Evolutionary conservation across 2,888 invertebrate species (phyloP), one percentile per base, ranked within the genome.

Genomic region (Dynastes tityus): DNA sequence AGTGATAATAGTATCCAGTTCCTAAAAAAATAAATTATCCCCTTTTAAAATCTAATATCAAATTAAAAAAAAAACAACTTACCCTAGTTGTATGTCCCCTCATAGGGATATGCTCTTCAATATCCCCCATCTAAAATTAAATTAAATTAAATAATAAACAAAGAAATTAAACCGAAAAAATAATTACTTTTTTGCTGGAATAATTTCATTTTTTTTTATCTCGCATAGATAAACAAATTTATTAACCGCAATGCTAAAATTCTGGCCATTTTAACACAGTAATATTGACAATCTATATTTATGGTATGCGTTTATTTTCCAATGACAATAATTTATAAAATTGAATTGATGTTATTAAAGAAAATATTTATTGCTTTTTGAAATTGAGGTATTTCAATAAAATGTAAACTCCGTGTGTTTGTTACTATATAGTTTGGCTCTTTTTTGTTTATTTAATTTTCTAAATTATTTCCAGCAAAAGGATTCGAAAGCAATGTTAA

Each of bases 291-390:
- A 32, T 58, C 16, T 16, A 70, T 77, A 77, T 70, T 70, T 77
- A 70, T 70, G 61, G 27, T n/a, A 29, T 4, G 58, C 27, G 61
- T 77, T 77, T 58, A 32, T 53, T 27, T 45, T 55, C 13, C 51
- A 53, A 55, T 55, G 65, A 65, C 65, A 65, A 64, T 65, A 76
- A 76, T 76, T 64, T 68, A 77, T 55, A 68, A 67, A 76, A 65
- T 64, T 64, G 32, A 76, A 64, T 53, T 40, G 55, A 55, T 70
- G 61, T 58, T 68, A 58, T 70, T 77, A 68, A 70, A 49, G 68
- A 58, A 58, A 40, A 77, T 70, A 77, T 77, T 70, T 70, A 77
- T 77, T 70, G 77, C 61, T 40, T 37, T 68, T 55, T 13, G 37
- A 32, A 77, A 68, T 51, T 40, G 75, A 63, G 63, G 49, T 63